A percentile compares a stretch with the other conserved stretches of the same genome.
phyloP scores from a whole-genome alignment of 2,113 vertebrate genomes.

The Tautogolabrus adspersus region DNA sequence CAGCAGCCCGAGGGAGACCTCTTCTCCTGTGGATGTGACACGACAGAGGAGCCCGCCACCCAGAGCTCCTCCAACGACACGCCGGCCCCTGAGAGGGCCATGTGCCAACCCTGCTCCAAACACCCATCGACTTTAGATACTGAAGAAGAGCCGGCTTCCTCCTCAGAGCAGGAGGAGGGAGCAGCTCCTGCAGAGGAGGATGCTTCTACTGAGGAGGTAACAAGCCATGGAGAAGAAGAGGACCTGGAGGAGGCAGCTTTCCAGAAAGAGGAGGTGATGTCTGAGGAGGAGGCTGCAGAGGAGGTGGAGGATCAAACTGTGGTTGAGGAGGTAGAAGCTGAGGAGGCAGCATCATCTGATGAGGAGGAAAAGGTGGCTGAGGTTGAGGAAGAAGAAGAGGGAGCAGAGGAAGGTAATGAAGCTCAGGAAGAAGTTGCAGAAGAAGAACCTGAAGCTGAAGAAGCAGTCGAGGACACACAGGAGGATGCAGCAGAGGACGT shows the following conservation, averaged over 20 bases:
- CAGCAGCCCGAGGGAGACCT: slow-evolving; percentile 75
- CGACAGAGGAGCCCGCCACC: slow-evolving; percentile 70
- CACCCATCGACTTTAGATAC: slow-evolving; percentile 20
- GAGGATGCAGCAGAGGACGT: slow-evolving; percentile 24
- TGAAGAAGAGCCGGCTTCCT: slow-evolving; percentile 33
- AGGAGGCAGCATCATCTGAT: not conserved
- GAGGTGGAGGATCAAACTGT: not conserved
- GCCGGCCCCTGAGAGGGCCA: slow-evolving; percentile 78
- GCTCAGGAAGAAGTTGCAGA: slow-evolving; percentile 26
- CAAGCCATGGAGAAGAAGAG: slow-evolving; percentile 36
- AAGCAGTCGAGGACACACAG: not conserved
- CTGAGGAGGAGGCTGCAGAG: slow-evolving; percentile 25
- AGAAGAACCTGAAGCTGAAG: slow-evolving; percentile 40
- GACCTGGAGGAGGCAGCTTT: slow-evolving; percentile 37
- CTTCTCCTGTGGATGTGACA: slow-evolving; percentile 79
- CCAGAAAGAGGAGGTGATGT: slow-evolving; percentile 20
- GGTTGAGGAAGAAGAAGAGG: slow-evolving; percentile 13
- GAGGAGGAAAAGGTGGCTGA: slow-evolving; percentile 19
- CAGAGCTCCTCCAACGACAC: slow-evolving; percentile 85
- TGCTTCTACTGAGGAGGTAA: slow-evolving; percentile 25
- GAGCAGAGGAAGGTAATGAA: slow-evolving; percentile 25
- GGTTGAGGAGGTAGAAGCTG: slow-evolving; percentile 26
- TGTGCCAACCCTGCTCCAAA: slow-evolving; percentile 79
- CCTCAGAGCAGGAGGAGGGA: slow-evolving; percentile 46
- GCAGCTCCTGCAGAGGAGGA: not conserved